Base-by-base conservation (phyloP, 1,140 invertebrate species). In the Magallana gigas region DNA sequence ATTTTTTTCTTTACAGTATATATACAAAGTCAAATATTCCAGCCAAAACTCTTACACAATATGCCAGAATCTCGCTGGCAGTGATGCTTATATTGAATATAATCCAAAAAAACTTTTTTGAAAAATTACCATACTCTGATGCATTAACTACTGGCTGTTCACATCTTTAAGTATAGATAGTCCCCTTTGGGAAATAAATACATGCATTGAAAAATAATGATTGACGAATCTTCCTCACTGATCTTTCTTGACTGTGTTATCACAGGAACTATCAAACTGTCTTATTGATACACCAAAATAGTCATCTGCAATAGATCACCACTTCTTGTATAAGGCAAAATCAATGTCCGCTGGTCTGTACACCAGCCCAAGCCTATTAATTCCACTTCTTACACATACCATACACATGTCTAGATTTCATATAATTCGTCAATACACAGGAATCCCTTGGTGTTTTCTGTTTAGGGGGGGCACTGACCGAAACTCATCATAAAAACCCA, bases 311-410 rank as follows among this genome's bases (percentile, higher is more conserved):
- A 76, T 76, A 76, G 68, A 76, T 76, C 68, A 76, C 68, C 68
- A 76, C 68, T 29, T 76, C 68, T 76, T 76, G 23, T 29, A 18
- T 76, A 76, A 29, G 68, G 68, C 68, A 76, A 76, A 76, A 76
- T 76, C 68, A 76, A 76, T 76, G 68, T 76, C 68, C 68, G 12
- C 68, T 76, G 68, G 68, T 76, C 68, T 76, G 18, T 76, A 29
- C 68, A 76, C 68, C 68, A 76, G 36, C 68, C 68, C 23, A n/a
- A n/a, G 60, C 60, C 68, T 76, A 76, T 76, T 76, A 76, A 76
- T 76, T 76, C 68, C 68, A 76, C 23, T 76, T 76, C 68, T 76
- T 76, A 76, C 68, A 76, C 68, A 76, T 23, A 76, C 23, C 68
- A 76, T 29, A 29, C 68, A 76, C 68, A 76, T 18, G 68, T 76